Conservation (phyloP, 2,113 vertebrate genomes). For the Pyxicephalus adspersus region DNA sequence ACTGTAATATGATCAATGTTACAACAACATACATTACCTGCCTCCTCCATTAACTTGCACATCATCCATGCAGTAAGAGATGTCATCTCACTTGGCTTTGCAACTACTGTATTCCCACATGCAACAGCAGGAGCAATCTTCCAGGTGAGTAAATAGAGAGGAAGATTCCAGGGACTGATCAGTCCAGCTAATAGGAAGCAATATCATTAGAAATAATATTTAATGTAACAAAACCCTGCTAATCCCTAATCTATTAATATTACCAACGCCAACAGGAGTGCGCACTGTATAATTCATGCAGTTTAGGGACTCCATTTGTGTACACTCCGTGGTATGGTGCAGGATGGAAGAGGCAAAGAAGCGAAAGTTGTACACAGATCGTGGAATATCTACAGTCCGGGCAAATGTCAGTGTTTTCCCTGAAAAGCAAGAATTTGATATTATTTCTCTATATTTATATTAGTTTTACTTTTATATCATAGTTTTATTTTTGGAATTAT, state of each 20-base stretch:
- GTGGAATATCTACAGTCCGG: constrained; percentile 86
- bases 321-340: constrained; percentile 87
- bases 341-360: constrained; percentile 92
- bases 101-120: constrained; percentile 91
- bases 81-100: constrained; percentile 97
- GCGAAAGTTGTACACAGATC: constrained; percentile 85
- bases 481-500: no score
- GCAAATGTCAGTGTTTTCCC: constrained; percentile 89
- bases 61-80: constrained; percentile 97
- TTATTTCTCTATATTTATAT: no score
- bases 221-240: not conserved
- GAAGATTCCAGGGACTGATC: constrained; percentile 97
- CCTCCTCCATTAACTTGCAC: constrained; percentile 87
- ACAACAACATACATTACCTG: constrained; percentile 76
- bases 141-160: constrained; percentile 94
- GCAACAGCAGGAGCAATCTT: constrained; percentile 94
- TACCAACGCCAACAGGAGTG: constrained; percentile 89
- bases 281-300: constrained; percentile 90
- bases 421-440: constrained; percentile 62
- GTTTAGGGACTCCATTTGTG: constrained; percentile 79
- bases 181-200: constrained; percentile 78
- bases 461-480: no score
- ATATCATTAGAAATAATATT: not conserved
- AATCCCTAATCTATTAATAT: constrained; percentile 2
- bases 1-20: no score